Percentiles rank a stretch among this genome's conserved stretches.
Evolutionary conservation across 2,797 vertebrate species (phyloP).

Genomic region (Smutsia gigantea): DNA sequence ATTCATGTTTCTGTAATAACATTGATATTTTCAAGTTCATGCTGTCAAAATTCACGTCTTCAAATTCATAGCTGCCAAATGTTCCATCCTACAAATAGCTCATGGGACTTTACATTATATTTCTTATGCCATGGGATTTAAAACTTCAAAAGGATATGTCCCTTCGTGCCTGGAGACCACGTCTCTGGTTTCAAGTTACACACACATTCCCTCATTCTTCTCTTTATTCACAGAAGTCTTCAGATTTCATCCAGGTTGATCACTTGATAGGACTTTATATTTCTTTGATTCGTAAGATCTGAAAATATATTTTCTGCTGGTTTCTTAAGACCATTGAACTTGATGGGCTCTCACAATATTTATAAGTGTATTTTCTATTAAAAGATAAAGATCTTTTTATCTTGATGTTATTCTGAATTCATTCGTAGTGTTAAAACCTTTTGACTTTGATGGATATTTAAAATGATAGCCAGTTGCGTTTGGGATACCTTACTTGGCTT

Average conservation of each 20-base stretch:
- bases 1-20: neutral
- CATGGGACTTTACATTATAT: neutral
- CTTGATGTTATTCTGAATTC: neutral
- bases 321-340: neutral
- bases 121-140: neutral
- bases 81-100: neutral
- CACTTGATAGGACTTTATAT: neutral
- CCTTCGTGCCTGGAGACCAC: neutral
- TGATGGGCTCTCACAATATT: neutral
- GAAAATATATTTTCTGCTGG: neutral
- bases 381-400: neutral
- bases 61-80: neutral
- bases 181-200: neutral
- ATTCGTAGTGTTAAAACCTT: neutral
- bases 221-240: constrained; percentile 19
- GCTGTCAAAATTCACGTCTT: neutral
- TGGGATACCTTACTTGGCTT: neutral
- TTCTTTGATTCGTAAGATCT: neutral
- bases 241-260: neutral
- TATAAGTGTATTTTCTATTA: constrained; percentile 1
- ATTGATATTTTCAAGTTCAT: neutral
- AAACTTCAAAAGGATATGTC: neutral
- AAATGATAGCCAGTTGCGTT: neutral
- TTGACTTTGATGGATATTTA: neutral
- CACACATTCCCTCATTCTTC: neutral